Evolutionary conservation across 2,888 invertebrate genomes (phyloP), one percentile per base, ranked within the genome.

Genomic region (Nemurella pictetii): DNA sequence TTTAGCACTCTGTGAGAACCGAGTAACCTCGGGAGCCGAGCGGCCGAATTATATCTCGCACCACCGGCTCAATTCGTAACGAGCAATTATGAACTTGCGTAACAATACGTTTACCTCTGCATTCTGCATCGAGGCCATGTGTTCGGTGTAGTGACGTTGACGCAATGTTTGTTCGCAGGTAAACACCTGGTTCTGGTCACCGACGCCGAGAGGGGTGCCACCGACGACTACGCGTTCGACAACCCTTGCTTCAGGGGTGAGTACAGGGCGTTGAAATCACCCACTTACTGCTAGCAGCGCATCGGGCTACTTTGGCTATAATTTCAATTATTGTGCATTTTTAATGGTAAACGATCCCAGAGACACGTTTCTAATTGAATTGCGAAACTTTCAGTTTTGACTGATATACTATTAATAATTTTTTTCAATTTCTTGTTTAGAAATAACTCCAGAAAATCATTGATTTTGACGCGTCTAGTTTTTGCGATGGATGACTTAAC

Each of bases 171-270:
- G 82, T 82, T 91, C 91, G 84, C 92, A 95, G 95, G 94, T 87
- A 94, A 95, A 89, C 95, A 95, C 88, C 90, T 95, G 86, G 94
- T 95, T 35, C 91, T 95, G 89, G 93, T 94, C 87, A 94, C 94
- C 32, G 95, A 95, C 89, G 94, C 95, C 0, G 95, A 95, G 89
- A 95, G 94, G n/a, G 95, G 94, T 87, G 28, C 26, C 72, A 20
- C 28, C 4, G 94, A 94, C 87, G 94, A 95, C 87, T 96, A 94
- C 89, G 95, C 95, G 0, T 96, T 95, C 90, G 96, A 96, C 90
- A 96, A 96, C 91, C 95, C 95, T 26, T 95, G 95, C 85, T 96
- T 95, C 92, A 93, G 88, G 88, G 89, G 89, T 89, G 86, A 87
- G 86, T 35, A 36, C n/a, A n/a, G 30, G 77, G 74, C 55, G 20